Conservation (phyloP, 2,888 invertebrate species). For the Nemurella pictetii region DNA sequence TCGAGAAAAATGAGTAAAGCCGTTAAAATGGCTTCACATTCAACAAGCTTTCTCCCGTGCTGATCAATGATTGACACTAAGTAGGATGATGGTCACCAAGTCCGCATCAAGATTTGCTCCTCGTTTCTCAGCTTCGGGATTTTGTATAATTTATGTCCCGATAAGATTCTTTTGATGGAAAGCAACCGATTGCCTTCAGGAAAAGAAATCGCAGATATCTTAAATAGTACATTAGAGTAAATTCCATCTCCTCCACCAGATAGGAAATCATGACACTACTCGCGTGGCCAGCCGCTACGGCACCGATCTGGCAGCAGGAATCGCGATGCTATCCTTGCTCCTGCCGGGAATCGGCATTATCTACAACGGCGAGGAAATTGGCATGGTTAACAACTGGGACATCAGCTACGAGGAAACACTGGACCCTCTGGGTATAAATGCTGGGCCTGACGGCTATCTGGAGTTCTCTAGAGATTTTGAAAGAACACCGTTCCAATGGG, state of each 20-base stretch:
- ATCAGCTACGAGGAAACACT: constrained; percentile 65
- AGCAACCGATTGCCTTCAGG: no score
- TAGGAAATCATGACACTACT: constrained; percentile 70
- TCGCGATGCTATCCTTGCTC: constrained; percentile 69
- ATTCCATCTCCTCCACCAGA: constrained; percentile 45
- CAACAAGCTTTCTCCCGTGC: no score
- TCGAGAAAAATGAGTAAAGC: no score
- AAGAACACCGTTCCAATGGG: constrained; percentile 49
- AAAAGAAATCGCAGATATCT: no score
- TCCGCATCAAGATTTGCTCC: no score
- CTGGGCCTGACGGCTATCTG: constrained; percentile 24
- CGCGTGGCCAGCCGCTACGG: constrained; percentile 64
- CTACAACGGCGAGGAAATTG: constrained; percentile 85
- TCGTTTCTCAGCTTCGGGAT: no score
- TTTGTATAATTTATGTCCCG: no score
- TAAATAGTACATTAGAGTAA: no score
- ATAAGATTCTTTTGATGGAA: no score
- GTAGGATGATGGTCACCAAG: no score
- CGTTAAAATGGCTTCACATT: no score
- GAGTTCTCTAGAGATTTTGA: constrained; percentile 44
- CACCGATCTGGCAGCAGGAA: constrained; percentile 64
- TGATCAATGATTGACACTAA: no score
- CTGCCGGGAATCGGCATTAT: constrained; percentile 76
- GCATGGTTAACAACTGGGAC: constrained; percentile 64
- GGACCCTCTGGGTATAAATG: constrained; percentile 63